A percentile compares a stretch with the other conserved stretches of the same genome.
Evolutionary conservation across 2,888 invertebrate genomes (phyloP).

Genomic region (Leptinotarsa juncta): DNA sequence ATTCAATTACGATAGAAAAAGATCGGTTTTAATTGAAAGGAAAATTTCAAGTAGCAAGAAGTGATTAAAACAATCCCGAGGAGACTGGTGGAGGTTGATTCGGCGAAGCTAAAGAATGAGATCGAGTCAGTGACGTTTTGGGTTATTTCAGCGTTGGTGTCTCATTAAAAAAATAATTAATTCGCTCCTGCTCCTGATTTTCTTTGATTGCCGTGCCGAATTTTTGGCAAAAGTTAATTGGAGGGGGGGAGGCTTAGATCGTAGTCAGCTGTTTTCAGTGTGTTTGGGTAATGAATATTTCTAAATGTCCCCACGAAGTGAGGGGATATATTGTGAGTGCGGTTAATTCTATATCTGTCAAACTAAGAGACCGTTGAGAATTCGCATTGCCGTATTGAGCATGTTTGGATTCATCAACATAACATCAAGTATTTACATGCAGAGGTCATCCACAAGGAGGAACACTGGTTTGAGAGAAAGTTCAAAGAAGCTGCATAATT

Average conservation of each 20-base stretch:
- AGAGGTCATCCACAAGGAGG: no score
- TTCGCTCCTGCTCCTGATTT: neutral
- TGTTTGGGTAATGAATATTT: neutral
- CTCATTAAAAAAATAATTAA: constrained; percentile 14
- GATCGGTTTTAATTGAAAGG: constrained; percentile 36
- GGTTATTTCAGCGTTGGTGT: neutral
- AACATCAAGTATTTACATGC: no score
- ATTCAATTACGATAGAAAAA: constrained; percentile 33
- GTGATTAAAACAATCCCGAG: constrained; percentile 24
- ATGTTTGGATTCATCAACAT: no score
- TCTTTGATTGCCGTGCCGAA: neutral
- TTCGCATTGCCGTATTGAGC: no score
- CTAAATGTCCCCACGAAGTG: neutral
- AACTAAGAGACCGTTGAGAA: no score
- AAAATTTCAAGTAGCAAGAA: constrained; percentile 28
- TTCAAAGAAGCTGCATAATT: no score
- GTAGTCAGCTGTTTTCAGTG: neutral
- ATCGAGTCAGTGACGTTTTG: constrained; percentile 7
- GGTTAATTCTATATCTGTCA: no score
- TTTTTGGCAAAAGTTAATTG: constrained; percentile 2
- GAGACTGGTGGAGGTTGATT: neutral
- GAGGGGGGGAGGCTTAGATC: neutral
- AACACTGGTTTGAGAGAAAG: no score
- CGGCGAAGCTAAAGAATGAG: neutral
- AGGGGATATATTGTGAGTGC: no score